phyloP scores from a whole-genome alignment of 2,113 vertebrate genomes.

The Daboia siamensis region DNA sequence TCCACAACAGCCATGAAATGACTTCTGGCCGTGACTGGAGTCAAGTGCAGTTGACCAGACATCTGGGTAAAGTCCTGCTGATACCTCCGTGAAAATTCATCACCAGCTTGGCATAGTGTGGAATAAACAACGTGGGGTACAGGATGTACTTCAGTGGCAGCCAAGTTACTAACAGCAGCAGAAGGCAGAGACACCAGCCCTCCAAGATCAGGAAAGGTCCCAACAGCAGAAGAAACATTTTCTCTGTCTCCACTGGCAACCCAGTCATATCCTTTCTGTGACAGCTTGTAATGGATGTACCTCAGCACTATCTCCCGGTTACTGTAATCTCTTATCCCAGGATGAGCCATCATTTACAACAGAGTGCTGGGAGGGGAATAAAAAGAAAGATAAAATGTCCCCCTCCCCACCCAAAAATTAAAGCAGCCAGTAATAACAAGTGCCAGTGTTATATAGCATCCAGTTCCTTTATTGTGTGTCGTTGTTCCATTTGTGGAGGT shows the following conservation, averaged over 20 bases:
- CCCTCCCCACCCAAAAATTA: constrained; percentile 42
- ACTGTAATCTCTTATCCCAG: constrained; percentile 74
- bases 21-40: constrained; percentile 80
- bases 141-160: constrained; percentile 61
- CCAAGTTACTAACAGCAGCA: constrained; percentile 65
- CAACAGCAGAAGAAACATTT: constrained; percentile 18
- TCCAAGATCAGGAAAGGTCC: constrained; percentile 43
- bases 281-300: constrained; percentile 82
- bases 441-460: constrained; percentile 68
- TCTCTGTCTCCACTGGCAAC: constrained; percentile 62
- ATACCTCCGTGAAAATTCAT: constrained; percentile 89
- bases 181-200: constrained; percentile 45
- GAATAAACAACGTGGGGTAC: constrained; percentile 78
- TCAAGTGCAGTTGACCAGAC: constrained; percentile 90
- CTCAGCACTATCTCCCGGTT: constrained; percentile 79
- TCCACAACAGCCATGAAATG: constrained; percentile 92
- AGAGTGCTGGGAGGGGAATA: constrained; percentile 58
- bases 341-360: constrained; percentile 74
- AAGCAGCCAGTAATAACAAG: constrained; percentile 60
- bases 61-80: constrained; percentile 91
- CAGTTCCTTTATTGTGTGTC: constrained; percentile 68
- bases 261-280: constrained; percentile 81
- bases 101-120: constrained; percentile 86
- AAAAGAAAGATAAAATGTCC: constrained; percentile 52
- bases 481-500: constrained; percentile 74